Percentiles rank a stretch among this genome's conserved stretches.
phyloP scores from a whole-genome alignment of 2,797 vertebrate species.

The Neostethus bicornis region DNA sequence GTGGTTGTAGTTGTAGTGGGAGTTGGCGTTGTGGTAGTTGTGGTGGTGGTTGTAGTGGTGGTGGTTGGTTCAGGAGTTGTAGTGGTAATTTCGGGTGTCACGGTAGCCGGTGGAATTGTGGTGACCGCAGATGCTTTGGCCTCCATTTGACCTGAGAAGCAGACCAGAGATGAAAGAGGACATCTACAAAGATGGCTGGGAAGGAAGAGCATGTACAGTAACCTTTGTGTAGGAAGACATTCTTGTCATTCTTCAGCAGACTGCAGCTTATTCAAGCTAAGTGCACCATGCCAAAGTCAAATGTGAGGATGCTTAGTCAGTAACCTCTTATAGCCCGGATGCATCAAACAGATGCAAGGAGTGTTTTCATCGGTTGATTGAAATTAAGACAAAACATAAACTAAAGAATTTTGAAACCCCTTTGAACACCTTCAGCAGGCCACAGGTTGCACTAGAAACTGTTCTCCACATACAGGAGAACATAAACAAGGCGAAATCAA shows the following conservation, averaged over 20 bases:
- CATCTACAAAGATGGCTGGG: constrained; percentile 18
- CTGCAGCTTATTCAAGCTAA: constrained; percentile 37
- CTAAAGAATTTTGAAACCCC: neutral
- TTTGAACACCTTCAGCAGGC: neutral
- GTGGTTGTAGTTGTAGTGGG: constrained; percentile 51
- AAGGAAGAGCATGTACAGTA: constrained; percentile 55
- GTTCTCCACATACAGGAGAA: too few relatives aligned
- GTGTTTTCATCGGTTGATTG: neutral
- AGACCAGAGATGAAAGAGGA: constrained; percentile 36
- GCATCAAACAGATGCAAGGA: neutral
- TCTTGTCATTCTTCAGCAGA: constrained; percentile 63
- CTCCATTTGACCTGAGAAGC: constrained; percentile 75
- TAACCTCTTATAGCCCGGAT: constrained; percentile 15
- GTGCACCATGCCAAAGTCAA: constrained; percentile 38
- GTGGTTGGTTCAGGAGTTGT: constrained; percentile 67
- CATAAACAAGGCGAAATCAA: too few relatives aligned
- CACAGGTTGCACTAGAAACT: too few relatives aligned
- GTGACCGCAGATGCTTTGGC: constrained; percentile 50
- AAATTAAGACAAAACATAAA: neutral
- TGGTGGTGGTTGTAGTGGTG: constrained; percentile 43
- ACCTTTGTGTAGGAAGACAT: constrained; percentile 64
- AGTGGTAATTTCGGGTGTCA: constrained; percentile 51
- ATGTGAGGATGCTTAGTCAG: constrained; percentile 1
- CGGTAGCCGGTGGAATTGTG: constrained; percentile 47
- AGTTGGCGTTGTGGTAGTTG: constrained; percentile 54